These are phyloP conservation scores for Archocentrus centrarchus DNA, from an alignment of 2,113 vertebrate species.

Conservation along the genomic window DNA sequence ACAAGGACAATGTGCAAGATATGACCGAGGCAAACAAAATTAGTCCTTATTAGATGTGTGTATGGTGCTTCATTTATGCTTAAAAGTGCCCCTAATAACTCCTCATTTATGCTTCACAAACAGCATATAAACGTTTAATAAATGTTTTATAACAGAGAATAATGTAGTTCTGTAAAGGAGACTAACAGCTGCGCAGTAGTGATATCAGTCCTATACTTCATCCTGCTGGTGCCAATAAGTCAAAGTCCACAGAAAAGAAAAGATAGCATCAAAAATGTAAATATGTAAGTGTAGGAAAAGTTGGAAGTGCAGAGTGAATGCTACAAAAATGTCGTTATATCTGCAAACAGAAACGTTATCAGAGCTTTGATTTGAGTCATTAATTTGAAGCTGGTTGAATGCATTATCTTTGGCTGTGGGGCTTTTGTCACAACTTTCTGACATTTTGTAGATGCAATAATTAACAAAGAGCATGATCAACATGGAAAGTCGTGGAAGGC, in stretches of 20 bases:
- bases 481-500: background rate
- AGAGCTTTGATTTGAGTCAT: background rate
- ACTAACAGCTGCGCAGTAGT: background rate
- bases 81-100: background rate
- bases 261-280: background rate
- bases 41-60: background rate
- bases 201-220: background rate
- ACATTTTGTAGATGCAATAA: background rate
- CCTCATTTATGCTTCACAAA: background rate
- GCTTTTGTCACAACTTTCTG: background rate
- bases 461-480: background rate
- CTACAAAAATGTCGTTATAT: background rate
- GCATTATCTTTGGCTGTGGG: background rate
- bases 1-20: background rate
- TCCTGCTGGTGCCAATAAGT: background rate
- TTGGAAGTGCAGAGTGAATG: background rate
- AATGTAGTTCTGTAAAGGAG: background rate
- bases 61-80: background rate
- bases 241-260: conserved; percentile 5
- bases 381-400: background rate
- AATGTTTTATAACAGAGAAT: background rate
- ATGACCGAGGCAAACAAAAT: background rate
- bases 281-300: background rate
- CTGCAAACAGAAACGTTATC: background rate
- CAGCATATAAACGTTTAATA: background rate